Percentiles rank a stretch among this genome's conserved stretches.
phyloP scores from a whole-genome alignment of 2,888 invertebrate species.

The Coenonympha arcania region DNA sequence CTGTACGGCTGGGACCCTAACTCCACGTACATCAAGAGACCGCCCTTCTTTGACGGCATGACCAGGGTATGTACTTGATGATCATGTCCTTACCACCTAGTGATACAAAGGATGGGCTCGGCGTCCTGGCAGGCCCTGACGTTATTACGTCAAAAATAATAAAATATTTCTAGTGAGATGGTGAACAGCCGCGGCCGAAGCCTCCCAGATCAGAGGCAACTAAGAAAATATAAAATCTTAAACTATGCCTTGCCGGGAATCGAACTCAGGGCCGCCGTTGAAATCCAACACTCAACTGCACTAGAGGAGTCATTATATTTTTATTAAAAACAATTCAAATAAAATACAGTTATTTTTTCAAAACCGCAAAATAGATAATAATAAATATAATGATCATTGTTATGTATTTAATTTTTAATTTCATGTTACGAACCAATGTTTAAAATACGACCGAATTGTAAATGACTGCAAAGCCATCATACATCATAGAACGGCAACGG shows the following conservation, averaged over 20 bases:
- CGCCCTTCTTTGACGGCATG: conserved; percentile 96
- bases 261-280: too few relatives aligned
- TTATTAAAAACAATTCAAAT: background rate
- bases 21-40: conserved; percentile 96
- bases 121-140: conserved; percentile 89
- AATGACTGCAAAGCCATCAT: too few relatives aligned
- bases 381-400: background rate
- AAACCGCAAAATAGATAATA: background rate
- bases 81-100: too few relatives aligned
- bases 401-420: background rate
- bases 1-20: conserved; percentile 92
- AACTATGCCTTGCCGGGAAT: too few relatives aligned
- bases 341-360: conserved; percentile 1
- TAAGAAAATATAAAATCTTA: too few relatives aligned
- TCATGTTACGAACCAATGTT: background rate
- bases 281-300: too few relatives aligned
- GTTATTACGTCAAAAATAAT: too few relatives aligned
- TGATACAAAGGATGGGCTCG: conserved; percentile 86
- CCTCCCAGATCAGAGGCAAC: too few relatives aligned
- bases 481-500: too few relatives aligned
- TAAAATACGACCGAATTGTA: background rate
- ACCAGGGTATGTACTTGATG: conserved; percentile 75
- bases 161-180: too few relatives aligned
- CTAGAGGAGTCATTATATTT: background rate
- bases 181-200: too few relatives aligned